These are phyloP conservation scores for Triplophysa dalaica DNA, from an alignment of 2,113 vertebrate species.

Conservation along the genomic window DNA sequence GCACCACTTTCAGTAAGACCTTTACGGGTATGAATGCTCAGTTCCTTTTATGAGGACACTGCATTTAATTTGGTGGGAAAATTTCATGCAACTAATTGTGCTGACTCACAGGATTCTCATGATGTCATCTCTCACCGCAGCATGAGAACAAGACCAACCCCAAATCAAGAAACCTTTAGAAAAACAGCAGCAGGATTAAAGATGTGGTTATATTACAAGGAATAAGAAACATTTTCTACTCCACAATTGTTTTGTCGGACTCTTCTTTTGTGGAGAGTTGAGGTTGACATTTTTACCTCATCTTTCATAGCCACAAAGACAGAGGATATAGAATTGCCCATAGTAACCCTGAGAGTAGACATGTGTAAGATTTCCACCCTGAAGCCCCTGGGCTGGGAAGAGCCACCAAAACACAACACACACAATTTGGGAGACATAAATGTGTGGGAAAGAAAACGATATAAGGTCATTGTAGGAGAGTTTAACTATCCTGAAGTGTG, in stretches of 20 bases:
- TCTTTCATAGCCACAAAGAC: slow-evolving; percentile 5
- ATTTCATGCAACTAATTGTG: slow-evolving; percentile 14
- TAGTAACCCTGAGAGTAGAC: neutral
- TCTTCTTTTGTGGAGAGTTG: neutral
- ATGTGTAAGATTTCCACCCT: neutral
- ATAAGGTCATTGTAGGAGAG: neutral
- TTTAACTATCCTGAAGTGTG: neutral
- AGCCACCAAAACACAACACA: neutral
- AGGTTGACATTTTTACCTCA: neutral
- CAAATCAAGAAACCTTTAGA: neutral
- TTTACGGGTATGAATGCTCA: neutral
- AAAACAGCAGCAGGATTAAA: neutral
- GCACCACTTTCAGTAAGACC: neutral
- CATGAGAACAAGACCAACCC: slow-evolving; percentile 10
- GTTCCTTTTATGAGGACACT: neutral
- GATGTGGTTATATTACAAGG: neutral
- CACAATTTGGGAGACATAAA: neutral
- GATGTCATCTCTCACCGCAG: slow-evolving; percentile 34
- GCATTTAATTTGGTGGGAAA: neutral
- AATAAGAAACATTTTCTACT: neutral
- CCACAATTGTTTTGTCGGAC: neutral
- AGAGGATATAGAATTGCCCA: neutral
- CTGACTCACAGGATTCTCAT: slow-evolving; percentile 26
- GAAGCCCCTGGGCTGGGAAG: slow-evolving; percentile 2
- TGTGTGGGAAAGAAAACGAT: neutral